These are phyloP conservation scores for Malurus alboscapulatus DNA, from an alignment of 2,113 vertebrate species.

Conservation along the genomic window DNA sequence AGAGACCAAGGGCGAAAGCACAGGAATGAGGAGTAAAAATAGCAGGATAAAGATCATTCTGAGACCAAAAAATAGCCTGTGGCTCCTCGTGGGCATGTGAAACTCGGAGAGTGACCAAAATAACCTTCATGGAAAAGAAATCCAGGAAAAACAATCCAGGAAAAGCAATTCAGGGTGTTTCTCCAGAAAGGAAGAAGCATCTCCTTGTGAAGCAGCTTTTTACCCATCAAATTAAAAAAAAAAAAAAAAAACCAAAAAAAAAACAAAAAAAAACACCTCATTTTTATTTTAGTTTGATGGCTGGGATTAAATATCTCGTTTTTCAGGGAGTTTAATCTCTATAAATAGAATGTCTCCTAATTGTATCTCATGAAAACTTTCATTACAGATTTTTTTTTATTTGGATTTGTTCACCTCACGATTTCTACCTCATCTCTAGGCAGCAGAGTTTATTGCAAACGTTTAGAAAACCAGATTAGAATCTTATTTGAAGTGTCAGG, in stretches of 20 bases:
- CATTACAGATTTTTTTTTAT: not conserved
- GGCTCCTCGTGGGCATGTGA: not conserved
- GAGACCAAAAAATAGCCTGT: not conserved
- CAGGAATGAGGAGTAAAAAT: conserved; percentile 3
- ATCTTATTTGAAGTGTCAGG: not conserved
- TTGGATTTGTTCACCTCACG: not conserved
- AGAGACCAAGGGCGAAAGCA: not conserved
- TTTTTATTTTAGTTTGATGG: not conserved
- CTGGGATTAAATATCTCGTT: not conserved
- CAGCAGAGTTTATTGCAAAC: not conserved
- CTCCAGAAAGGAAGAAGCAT: no score
- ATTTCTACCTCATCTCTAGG: not conserved
- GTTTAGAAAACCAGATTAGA: not conserved
- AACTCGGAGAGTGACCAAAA: not conserved
- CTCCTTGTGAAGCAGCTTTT: not conserved
- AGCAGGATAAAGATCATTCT: not conserved
- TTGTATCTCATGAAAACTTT: not conserved
- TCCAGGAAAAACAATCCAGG: not conserved
- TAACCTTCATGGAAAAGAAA: not conserved
- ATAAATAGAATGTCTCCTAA: not conserved
- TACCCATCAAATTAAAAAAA: not conserved
- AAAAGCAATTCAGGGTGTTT: no score
- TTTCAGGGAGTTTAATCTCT: not conserved
- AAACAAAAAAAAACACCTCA: no score
- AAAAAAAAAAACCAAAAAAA: no score